Evolutionary conservation across 2,797 vertebrate species (phyloP).

Genomic region (Odontamblyopus lacepedii): DNA sequence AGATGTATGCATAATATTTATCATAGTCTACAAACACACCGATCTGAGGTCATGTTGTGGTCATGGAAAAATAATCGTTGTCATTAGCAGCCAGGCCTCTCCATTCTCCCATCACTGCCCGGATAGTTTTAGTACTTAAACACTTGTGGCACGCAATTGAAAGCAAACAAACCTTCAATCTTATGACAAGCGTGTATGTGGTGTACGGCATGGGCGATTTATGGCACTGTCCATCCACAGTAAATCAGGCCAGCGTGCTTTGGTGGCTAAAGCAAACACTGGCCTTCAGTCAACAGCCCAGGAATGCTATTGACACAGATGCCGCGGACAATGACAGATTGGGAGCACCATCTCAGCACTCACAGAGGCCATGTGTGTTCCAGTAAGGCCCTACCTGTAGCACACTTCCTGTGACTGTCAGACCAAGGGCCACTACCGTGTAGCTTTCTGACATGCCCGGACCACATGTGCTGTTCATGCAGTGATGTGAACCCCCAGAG

Average conservation of each 20-base stretch:
- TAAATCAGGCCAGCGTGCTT: constrained; percentile 70
- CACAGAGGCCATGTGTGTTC: constrained; percentile 37
- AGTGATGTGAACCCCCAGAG: constrained; percentile 11
- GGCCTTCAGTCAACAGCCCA: constrained; percentile 72
- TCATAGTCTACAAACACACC: constrained; percentile 55
- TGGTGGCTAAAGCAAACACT: constrained; percentile 74
- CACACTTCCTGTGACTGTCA: constrained; percentile 28
- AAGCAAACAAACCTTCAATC: constrained; percentile 63
- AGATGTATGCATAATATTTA: constrained; percentile 61
- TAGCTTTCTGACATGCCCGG: constrained; percentile 23
- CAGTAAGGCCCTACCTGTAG: constrained; percentile 56
- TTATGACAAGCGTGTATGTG: constrained; percentile 60
- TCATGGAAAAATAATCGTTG: constrained; percentile 65
- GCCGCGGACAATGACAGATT: constrained; percentile 72
- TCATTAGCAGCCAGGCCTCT: constrained; percentile 26
- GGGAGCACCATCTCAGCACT: constrained; percentile 59
- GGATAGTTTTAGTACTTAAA: constrained; percentile 44
- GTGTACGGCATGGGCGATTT: constrained; percentile 66
- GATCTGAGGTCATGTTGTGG: constrained; percentile 52
- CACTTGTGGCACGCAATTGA: constrained; percentile 50
- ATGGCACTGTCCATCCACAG: constrained; percentile 71
- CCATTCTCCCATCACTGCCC: constrained; percentile 32
- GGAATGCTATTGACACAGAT: constrained; percentile 84
- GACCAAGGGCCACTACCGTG: constrained; percentile 24
- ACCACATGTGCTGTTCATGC: constrained; percentile 3